These are phyloP conservation scores for Mastomys natalensis DNA, from an alignment of 2,113 vertebrate species.

Conservation along the genomic window DNA sequence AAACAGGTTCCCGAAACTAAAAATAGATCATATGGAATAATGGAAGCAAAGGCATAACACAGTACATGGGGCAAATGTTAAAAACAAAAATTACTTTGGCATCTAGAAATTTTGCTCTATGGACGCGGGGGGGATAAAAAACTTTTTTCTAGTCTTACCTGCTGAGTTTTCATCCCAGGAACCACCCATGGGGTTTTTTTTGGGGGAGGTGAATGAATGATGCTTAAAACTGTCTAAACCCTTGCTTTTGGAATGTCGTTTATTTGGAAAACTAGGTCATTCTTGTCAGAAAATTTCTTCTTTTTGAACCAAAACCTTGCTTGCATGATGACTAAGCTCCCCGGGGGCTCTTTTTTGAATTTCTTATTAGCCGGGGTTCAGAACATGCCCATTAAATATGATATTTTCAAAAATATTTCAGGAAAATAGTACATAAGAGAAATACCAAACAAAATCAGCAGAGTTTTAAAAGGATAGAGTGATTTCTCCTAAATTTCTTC, in stretches of 20 bases:
- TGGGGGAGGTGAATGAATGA: not conserved
- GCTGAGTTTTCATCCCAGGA: not conserved
- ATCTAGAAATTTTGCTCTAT: not conserved
- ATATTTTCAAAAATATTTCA: conserved; percentile 51
- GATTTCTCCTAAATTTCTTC: not conserved
- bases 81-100: not conserved
- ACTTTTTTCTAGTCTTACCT: not conserved
- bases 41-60: not conserved
- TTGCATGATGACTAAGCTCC: not conserved
- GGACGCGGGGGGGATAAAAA: not conserved
- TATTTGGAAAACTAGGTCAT: not conserved
- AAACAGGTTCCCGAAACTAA: not conserved
- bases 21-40: not conserved
- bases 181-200: not conserved
- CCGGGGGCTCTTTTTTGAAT: not conserved
- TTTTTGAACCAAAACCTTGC: not conserved
- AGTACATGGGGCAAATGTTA: not conserved
- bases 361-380: not conserved
- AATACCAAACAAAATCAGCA: not conserved
- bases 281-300: not conserved
- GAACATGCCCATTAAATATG: conserved; percentile 16
- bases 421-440: not conserved
- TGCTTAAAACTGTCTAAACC: not conserved
- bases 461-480: not conserved
- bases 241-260: not conserved